phyloP scores from a whole-genome alignment of 1,140 invertebrate species.

The Lycorma delicatula region DNA sequence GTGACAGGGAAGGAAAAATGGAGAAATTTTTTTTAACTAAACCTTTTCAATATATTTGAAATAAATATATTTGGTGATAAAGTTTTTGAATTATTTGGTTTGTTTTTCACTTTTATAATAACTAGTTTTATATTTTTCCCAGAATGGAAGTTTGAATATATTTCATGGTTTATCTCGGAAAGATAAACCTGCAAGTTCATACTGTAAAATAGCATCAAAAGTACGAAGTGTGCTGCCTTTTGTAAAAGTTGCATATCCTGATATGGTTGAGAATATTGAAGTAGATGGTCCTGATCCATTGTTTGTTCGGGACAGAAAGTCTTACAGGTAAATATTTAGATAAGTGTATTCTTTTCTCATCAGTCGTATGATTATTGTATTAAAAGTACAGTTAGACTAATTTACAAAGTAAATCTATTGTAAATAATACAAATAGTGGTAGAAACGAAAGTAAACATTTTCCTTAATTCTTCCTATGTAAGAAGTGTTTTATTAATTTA shows the following conservation, averaged over 20 bases:
- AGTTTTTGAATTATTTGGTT: no score
- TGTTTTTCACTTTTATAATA: no score
- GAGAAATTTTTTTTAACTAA: no score
- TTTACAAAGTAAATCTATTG: no score
- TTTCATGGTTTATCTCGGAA: neutral
- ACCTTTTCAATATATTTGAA: no score
- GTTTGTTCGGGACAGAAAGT: conserved; percentile 50
- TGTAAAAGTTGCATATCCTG: conserved; percentile 68
- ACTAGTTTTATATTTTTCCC: neutral
- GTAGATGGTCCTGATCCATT: conserved; percentile 47
- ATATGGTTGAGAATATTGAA: conserved; percentile 50
- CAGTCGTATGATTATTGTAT: conserved; percentile 7
- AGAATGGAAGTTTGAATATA: conserved; percentile 7
- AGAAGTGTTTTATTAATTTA: no score
- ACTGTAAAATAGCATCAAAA: conserved; percentile 40
- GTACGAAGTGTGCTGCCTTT: conserved; percentile 56
- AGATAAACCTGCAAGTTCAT: conserved; percentile 28
- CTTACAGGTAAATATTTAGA: conserved; percentile 43
- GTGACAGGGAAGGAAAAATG: no score
- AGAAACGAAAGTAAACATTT: no score
- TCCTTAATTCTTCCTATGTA: no score
- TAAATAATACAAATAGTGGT: no score
- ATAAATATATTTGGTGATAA: no score
- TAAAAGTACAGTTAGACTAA: no score
- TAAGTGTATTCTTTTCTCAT: neutral